Conservation (phyloP, 2,113 vertebrate species). For the Sprattus sprattus region DNA sequence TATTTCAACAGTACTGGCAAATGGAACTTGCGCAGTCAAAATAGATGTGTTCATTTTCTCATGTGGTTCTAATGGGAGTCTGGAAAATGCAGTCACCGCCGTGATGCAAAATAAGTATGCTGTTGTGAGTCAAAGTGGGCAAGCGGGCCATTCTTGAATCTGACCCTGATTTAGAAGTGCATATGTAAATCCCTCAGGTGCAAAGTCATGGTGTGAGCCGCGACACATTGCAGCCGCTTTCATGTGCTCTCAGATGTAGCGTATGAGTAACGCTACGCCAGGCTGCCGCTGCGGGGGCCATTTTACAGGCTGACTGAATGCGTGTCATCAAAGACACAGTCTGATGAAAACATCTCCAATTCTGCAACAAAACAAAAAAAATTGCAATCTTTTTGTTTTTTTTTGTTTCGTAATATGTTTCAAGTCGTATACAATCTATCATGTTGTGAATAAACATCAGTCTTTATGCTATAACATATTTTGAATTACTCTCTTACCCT, state of each 20-base stretch:
- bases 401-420: neutral
- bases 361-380: neutral
- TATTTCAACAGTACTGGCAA: neutral
- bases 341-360: neutral
- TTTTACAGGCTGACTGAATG: neutral
- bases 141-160: neutral
- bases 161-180: neutral
- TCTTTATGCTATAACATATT: neutral
- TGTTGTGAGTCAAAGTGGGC: conserved; percentile 3
- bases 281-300: neutral
- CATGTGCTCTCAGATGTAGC: neutral
- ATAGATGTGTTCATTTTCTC: neutral
- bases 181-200: neutral
- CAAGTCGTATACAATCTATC: neutral
- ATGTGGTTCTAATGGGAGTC: neutral
- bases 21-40: conserved; percentile 10
- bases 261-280: neutral
- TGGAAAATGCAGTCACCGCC: neutral
- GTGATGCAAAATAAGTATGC: neutral
- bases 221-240: neutral
- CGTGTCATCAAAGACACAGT: neutral
- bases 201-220: neutral
- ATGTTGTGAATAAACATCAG: neutral
- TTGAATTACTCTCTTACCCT: neutral
- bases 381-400: too few species aligned